Conservation (phyloP, 1,140 invertebrate species). For the Anastrepha obliqua region DNA sequence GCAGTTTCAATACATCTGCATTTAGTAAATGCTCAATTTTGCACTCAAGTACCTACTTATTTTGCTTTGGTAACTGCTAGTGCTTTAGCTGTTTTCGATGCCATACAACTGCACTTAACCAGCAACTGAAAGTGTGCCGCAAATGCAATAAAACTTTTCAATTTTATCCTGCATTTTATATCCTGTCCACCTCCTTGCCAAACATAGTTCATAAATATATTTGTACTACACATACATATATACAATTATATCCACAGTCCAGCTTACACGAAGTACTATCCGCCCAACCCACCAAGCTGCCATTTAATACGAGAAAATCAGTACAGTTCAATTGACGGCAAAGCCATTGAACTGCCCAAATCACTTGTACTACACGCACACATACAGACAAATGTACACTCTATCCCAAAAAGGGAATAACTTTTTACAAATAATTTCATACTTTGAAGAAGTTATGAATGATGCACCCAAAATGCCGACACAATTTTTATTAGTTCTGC, state of each 20-base stretch:
- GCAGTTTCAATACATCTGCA: neutral
- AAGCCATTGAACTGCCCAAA: constrained; percentile 21
- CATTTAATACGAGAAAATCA: neutral
- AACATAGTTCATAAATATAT: neutral
- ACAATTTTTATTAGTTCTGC: no score
- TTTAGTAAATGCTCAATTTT: constrained; percentile 11
- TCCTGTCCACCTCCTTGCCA: neutral
- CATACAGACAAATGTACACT: neutral
- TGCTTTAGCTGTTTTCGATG: constrained; percentile 5
- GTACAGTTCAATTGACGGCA: neutral
- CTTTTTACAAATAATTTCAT: no score
- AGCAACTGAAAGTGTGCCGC: neutral
- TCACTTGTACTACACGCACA: neutral
- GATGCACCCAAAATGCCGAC: no score
- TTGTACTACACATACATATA: no score
- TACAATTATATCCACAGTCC: no score
- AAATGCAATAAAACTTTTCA: no score
- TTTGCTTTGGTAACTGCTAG: neutral
- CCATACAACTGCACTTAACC: constrained; percentile 3
- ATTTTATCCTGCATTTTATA: neutral
- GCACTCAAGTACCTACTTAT: neutral
- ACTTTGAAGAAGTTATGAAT: no score
- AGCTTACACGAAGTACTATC: no score
- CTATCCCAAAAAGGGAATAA: no score
- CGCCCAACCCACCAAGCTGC: no score